Evolutionary conservation across 2,888 invertebrate genomes (phyloP).

Genomic region (Hyposoter dolosus): DNA sequence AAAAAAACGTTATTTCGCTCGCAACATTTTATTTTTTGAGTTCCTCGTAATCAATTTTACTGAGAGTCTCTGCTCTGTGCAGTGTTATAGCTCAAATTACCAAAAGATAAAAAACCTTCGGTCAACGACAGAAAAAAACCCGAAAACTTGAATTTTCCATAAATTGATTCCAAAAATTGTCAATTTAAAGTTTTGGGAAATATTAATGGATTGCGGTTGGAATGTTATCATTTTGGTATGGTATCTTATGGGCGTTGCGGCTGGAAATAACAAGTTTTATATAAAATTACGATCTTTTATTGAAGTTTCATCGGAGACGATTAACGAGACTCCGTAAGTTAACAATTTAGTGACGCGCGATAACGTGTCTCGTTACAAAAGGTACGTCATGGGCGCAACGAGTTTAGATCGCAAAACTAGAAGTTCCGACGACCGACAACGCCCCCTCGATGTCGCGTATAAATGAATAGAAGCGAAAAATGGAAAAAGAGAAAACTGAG

Average conservation of each 20-base stretch:
- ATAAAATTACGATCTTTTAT: not conserved
- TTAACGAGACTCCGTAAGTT: constrained; percentile 15
- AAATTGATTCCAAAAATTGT: not conserved
- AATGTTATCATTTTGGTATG: not conserved
- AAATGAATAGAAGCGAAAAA: constrained; percentile 40
- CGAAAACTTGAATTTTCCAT: not conserved
- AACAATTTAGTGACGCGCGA: not conserved
- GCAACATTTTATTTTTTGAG: not conserved
- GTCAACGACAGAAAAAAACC: not conserved
- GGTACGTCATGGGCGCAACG: not conserved
- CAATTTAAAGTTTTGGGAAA: not conserved
- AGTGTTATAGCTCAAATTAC: not conserved
- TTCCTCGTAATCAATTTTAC: not conserved
- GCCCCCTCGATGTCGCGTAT: constrained; percentile 10
- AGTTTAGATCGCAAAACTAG: constrained; percentile 46
- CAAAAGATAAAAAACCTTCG: not conserved
- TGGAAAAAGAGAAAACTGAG: not conserved
- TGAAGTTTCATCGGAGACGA: not conserved
- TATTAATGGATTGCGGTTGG: not conserved
- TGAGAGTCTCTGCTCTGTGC: not conserved
- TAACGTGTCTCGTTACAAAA: constrained; percentile 26
- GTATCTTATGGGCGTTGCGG: not conserved
- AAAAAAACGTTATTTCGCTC: not conserved
- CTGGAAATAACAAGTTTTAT: not conserved
- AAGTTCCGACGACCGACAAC: constrained; percentile 53